Conservation (phyloP, 2,888 invertebrate genomes). For the Silvanus unidentatus region DNA sequence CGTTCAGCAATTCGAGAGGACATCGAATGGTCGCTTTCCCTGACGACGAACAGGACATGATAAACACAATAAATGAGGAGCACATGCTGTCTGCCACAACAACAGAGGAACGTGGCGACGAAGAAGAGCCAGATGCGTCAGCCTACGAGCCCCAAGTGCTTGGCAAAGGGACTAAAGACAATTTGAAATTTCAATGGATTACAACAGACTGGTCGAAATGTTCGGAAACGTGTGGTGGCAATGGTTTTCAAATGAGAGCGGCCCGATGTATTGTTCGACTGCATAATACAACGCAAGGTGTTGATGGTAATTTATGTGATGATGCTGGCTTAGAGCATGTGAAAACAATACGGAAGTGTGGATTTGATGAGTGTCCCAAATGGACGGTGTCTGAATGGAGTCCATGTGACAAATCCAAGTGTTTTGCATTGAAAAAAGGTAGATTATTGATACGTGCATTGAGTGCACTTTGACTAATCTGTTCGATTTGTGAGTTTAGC, state of each 20-base stretch:
- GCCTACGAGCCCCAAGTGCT: conserved; percentile 33
- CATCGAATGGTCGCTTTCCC: conserved; percentile 58
- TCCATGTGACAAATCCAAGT: conserved; percentile 64
- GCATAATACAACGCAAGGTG: conserved; percentile 53
- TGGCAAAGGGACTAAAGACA: conserved; percentile 43
- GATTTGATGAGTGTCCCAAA: conserved; percentile 62
- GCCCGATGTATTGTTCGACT: conserved; percentile 65
- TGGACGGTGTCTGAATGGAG: conserved; percentile 71
- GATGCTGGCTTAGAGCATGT: conserved; percentile 64
- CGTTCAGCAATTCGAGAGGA: conserved; percentile 62
- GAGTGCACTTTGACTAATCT: not conserved
- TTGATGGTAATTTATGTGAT: conserved; percentile 62
- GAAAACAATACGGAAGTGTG: conserved; percentile 59
- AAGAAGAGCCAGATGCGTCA: conserved; percentile 25
- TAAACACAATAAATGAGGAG: not conserved
- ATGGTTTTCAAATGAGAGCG: conserved; percentile 65
- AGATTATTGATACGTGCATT: too few species aligned
- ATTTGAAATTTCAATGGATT: conserved; percentile 69
- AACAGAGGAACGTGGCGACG: conserved; percentile 32
- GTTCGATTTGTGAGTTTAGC: conserved; percentile 46
- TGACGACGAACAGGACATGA: conserved; percentile 30
- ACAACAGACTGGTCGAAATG: conserved; percentile 83
- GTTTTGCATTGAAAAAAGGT: conserved; percentile 70
- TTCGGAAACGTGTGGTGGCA: conserved; percentile 74
- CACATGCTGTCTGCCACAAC: conserved; percentile 35